Evolutionary conservation across 1,140 invertebrate species (phyloP).

Genomic region (Potamilus streckersoni): DNA sequence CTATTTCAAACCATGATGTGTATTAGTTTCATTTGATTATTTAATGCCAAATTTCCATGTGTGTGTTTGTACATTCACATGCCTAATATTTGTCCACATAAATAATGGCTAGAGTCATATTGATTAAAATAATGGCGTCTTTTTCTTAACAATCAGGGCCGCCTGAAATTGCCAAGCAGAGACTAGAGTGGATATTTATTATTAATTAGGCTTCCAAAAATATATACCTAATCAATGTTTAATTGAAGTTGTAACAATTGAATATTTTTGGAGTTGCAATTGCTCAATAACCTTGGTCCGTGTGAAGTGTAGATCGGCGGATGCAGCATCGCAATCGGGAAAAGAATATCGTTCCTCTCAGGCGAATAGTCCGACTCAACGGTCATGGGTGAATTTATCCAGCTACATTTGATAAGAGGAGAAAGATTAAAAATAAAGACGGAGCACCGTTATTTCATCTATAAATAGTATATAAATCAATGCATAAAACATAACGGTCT

Average conservation of each 20-base stretch:
- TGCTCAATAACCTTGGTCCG: slow-evolving; percentile 50
- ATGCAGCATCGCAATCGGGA: slow-evolving; percentile 62
- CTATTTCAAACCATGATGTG: too few relatives aligned
- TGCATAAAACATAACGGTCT: too few relatives aligned
- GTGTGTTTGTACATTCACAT: too few relatives aligned
- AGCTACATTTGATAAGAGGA: slow-evolving; percentile 33
- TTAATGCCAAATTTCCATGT: too few relatives aligned
- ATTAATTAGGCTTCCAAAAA: not conserved
- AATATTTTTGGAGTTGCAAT: not conserved
- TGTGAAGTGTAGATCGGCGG: slow-evolving; percentile 58
- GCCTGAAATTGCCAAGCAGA: not conserved
- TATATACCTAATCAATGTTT: not conserved
- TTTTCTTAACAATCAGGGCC: not conserved
- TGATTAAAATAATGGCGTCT: not conserved
- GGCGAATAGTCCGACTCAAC: slow-evolving; percentile 59
- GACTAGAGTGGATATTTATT: not conserved
- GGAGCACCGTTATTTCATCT: too few relatives aligned
- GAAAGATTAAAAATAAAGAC: too few relatives aligned
- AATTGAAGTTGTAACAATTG: not conserved
- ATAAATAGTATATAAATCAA: too few relatives aligned
- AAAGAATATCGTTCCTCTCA: slow-evolving; percentile 59
- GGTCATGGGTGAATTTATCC: slow-evolving; percentile 59
- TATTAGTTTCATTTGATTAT: too few relatives aligned
- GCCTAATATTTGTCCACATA: too few relatives aligned
- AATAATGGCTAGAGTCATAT: not conserved